Percentiles rank a stretch among this genome's conserved stretches.
phyloP scores from a whole-genome alignment of 2,888 invertebrate genomes.

The Tetramorium bicarinatum region DNA sequence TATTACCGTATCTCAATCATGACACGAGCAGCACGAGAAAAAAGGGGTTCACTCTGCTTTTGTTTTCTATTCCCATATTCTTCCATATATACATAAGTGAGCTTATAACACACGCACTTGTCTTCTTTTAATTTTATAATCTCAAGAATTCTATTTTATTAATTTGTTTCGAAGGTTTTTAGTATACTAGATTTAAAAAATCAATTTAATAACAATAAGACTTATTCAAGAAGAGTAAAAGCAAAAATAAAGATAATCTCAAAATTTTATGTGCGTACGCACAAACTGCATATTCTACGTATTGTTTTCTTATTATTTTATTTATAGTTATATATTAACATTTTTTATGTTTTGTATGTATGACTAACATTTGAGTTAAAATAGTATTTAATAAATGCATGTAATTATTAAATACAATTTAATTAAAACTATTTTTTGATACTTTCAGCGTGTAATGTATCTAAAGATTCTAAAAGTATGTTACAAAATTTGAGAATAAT shows the following conservation, averaged over 20 bases:
- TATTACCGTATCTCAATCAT: slow-evolving; percentile 58
- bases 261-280: not conserved
- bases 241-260: not conserved
- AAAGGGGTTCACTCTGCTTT: slow-evolving; percentile 53
- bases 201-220: not conserved
- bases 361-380: not conserved
- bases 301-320: not conserved
- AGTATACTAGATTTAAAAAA: not conserved
- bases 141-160: not conserved
- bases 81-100: not conserved
- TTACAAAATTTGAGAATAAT: not conserved
- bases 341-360: not conserved
- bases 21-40: slow-evolving; percentile 52
- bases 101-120: not conserved
- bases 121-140: not conserved
- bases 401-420: not conserved
- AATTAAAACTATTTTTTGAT: slow-evolving; percentile 5
- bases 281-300: not conserved
- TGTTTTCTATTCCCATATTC: slow-evolving; percentile 76
- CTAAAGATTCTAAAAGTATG: not conserved
- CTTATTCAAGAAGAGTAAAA: not conserved
- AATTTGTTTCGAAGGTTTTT: not conserved
- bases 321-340: not conserved
- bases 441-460: not conserved
- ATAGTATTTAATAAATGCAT: not conserved